phyloP scores from a whole-genome alignment of 2,888 invertebrate species.

The Melanophora roralis region DNA sequence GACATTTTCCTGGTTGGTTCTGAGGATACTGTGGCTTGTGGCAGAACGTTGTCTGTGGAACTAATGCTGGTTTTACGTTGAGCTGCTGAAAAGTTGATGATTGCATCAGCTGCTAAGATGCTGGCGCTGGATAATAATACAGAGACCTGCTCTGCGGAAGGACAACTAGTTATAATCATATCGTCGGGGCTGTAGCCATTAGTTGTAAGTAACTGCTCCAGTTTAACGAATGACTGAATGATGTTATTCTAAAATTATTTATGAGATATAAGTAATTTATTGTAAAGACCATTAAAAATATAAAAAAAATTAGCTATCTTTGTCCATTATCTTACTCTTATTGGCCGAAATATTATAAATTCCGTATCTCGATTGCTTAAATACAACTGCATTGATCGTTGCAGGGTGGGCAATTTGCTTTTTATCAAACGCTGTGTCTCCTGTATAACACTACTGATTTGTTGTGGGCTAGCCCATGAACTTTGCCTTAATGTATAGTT shows the following conservation, averaged over 20 bases:
- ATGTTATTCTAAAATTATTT: constrained; percentile 85
- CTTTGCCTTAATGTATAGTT: constrained; percentile 78
- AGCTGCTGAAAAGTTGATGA: constrained; percentile 71
- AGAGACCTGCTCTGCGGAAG: constrained; percentile 95
- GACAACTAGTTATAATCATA: constrained; percentile 90
- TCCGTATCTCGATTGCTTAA: constrained; percentile 98
- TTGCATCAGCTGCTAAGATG: constrained; percentile 79
- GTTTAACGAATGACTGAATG: constrained; percentile 90
- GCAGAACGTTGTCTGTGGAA: constrained; percentile 64
- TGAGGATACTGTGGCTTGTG: constrained; percentile 26
- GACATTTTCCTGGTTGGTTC: constrained; percentile 42
- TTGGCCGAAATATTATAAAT: constrained; percentile 95
- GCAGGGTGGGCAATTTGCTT: constrained; percentile 86
- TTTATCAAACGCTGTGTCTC: constrained; percentile 89
- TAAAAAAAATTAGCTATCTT: neutral
- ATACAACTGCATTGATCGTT: constrained; percentile 95
- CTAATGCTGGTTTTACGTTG: constrained; percentile 71
- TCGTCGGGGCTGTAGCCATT: constrained; percentile 90
- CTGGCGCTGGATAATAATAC: constrained; percentile 89
- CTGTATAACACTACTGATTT: constrained; percentile 84
- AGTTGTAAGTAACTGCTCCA: constrained; percentile 85
- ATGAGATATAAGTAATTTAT: neutral
- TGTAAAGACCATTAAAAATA: constrained; percentile 19
- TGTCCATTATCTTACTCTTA: constrained; percentile 81
- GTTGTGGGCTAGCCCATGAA: constrained; percentile 84